A percentile compares a stretch with the other conserved stretches of the same genome.
phyloP scores from a whole-genome alignment of 2,113 vertebrate genomes.

The Corythoichthys intestinalis region DNA sequence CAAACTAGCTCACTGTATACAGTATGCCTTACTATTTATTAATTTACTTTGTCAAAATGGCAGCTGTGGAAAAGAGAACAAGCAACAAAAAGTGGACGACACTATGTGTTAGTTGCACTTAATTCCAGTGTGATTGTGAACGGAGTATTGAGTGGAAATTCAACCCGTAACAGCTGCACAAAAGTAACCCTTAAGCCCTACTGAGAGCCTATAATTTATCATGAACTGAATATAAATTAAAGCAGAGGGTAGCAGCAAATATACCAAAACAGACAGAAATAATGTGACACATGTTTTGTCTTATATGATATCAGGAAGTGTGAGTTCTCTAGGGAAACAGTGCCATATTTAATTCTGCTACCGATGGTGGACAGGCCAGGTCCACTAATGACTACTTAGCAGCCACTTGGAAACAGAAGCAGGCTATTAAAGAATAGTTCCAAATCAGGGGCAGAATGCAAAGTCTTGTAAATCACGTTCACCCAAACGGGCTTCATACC shows the following conservation, averaged over 20 bases:
- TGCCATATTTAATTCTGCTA: slow-evolving; percentile 48
- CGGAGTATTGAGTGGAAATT: not conserved
- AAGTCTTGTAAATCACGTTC: slow-evolving; percentile 40
- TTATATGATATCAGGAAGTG: slow-evolving; percentile 58
- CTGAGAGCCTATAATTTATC: not conserved
- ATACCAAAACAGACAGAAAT: not conserved
- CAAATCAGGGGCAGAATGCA: slow-evolving; percentile 19
- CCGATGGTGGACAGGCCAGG: slow-evolving; percentile 42
- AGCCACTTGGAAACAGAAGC: slow-evolving; percentile 43
- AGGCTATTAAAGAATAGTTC: slow-evolving; percentile 30
- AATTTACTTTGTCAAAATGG: not conserved
- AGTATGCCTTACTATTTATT: not conserved
- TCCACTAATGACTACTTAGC: slow-evolving; percentile 58
- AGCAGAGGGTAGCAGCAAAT: not conserved
- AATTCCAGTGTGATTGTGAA: not conserved
- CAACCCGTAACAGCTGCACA: not conserved
- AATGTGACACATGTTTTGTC: slow-evolving; percentile 1
- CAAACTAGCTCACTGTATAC: no score
- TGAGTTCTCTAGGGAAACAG: slow-evolving; percentile 44
- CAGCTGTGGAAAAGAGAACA: not conserved
- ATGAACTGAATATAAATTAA: not conserved
- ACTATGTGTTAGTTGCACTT: not conserved
- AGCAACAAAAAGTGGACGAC: not conserved
- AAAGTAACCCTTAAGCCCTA: not conserved
- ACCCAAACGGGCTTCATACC: slow-evolving; percentile 28